These are phyloP conservation scores for Protomyctophum bolini DNA, from an alignment of 2,113 vertebrate species.

Conservation along the genomic window DNA sequence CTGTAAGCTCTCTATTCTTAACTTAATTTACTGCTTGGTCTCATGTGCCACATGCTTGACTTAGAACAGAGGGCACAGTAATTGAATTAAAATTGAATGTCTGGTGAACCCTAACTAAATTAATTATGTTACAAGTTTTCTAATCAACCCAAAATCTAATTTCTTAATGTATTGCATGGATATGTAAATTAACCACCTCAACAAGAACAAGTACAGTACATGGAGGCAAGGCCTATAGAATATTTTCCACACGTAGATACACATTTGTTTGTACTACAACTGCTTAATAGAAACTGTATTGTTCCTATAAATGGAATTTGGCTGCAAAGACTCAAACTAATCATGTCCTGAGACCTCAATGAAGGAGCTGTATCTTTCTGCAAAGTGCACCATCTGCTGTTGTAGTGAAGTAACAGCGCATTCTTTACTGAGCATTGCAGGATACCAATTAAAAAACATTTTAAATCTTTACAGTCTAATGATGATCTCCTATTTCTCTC, in stretches of 20 bases:
- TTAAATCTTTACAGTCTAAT: neutral
- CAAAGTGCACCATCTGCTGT: neutral
- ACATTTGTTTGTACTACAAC: neutral
- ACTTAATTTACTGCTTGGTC: neutral
- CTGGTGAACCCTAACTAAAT: neutral
- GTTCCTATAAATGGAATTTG: neutral
- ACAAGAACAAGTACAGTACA: neutral
- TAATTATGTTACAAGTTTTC: neutral
- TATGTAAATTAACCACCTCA: neutral
- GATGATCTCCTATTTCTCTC: slow-evolving; percentile 1
- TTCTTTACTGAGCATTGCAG: neutral
- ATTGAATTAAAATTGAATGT: neutral
- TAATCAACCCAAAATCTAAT: neutral
- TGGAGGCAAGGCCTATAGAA: neutral
- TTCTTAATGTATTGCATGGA: neutral
- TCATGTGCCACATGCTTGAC: neutral
- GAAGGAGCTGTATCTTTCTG: neutral
- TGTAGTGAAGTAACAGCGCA: neutral
- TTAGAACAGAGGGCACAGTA: neutral
- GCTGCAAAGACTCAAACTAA: neutral
- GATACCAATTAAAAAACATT: neutral
- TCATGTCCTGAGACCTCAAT: too few relatives aligned
- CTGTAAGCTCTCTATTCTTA: too few relatives aligned
- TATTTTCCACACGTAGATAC: neutral
- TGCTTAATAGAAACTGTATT: neutral